Conservation (phyloP, 2,888 invertebrate species). For the Tillus elongatus region DNA sequence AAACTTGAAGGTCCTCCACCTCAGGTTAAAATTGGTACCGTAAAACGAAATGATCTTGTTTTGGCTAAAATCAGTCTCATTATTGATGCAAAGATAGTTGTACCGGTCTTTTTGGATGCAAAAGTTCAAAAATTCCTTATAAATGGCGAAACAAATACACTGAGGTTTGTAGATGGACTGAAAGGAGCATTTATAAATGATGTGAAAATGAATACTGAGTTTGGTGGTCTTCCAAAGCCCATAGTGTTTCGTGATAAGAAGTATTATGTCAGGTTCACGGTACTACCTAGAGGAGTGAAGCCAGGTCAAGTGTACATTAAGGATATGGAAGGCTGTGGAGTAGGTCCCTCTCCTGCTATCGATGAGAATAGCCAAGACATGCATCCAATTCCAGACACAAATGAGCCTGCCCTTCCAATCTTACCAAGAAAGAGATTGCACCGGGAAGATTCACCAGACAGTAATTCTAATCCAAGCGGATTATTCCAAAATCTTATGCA, state of each 20-base stretch:
- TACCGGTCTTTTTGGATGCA: conserved; percentile 74
- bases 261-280: conserved; percentile 72
- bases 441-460: conserved; percentile 29
- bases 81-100: conserved; percentile 68
- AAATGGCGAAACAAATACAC: conserved; percentile 60
- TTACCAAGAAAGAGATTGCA: conserved; percentile 19
- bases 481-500: conserved; percentile 34
- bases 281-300: conserved; percentile 61
- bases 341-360: conserved; percentile 10
- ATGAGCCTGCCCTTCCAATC: conserved; percentile 32
- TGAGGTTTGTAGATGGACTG: conserved; percentile 73
- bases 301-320: conserved; percentile 62
- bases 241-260: conserved; percentile 64
- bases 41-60: conserved; percentile 69
- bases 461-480: conserved; percentile 35
- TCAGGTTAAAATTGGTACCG: conserved; percentile 81
- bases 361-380: conserved; percentile 30
- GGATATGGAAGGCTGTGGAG: conserved; percentile 53
- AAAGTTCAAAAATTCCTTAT: conserved; percentile 72
- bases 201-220: conserved; percentile 67
- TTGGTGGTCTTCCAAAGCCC: conserved; percentile 75
- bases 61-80: conserved; percentile 78
- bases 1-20: conserved; percentile 87
- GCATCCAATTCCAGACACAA: conserved; percentile 21
- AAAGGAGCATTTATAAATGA: conserved; percentile 71